Percentiles rank a stretch among this genome's conserved stretches.
phyloP scores from a whole-genome alignment of 2,888 invertebrate species.

The Andrena bucephala region DNA sequence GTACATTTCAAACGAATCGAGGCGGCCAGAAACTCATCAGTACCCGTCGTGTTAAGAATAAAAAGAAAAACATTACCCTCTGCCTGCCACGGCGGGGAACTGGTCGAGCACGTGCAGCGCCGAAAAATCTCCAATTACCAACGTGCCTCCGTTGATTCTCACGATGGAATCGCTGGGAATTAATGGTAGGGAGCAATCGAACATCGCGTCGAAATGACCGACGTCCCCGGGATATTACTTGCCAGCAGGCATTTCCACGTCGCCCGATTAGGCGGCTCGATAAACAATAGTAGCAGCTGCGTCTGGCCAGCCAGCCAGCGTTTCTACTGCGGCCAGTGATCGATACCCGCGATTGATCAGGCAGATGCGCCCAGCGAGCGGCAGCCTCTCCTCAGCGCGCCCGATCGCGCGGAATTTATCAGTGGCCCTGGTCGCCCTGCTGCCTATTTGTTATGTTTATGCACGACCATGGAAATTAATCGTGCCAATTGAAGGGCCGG shows the following conservation, averaged over 20 bases:
- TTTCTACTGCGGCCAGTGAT: conserved; percentile 41
- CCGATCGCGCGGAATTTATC: conserved; percentile 26
- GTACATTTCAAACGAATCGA: too few species aligned
- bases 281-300: conserved; percentile 33
- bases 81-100: too few species aligned
- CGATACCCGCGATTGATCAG: conserved; percentile 49
- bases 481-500: conserved; percentile 18
- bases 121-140: background rate
- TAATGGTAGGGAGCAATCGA: background rate
- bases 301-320: conserved; percentile 12
- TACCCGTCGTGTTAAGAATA: too few species aligned
- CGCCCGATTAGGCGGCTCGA: conserved; percentile 41
- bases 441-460: conserved; percentile 42
- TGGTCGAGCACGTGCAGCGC: too few species aligned
- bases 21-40: too few species aligned
- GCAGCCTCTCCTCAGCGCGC: conserved; percentile 3
- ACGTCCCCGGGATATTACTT: conserved; percentile 36
- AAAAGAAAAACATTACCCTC: too few species aligned
- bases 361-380: conserved; percentile 4
- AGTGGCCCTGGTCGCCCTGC: background rate
- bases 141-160: background rate
- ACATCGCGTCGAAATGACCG: conserved; percentile 23
- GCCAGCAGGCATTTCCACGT: conserved; percentile 14
- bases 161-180: background rate
- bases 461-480: conserved; percentile 28